phyloP scores from a whole-genome alignment of 2,797 vertebrate genomes.

The Brotogeris chrysoptera region DNA sequence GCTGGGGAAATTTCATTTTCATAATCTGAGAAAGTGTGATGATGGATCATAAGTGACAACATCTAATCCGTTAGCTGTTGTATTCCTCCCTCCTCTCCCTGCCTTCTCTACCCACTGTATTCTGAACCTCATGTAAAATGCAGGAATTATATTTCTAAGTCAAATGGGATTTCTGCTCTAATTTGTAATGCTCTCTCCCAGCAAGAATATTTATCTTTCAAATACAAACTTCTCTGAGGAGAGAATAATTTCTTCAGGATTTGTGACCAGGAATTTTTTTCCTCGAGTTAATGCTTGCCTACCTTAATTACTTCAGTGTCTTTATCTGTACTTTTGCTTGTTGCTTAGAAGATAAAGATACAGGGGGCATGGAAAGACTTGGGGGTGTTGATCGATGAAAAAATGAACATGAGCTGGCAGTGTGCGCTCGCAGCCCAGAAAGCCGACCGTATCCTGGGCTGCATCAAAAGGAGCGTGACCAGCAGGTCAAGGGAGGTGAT shows the following conservation, averaged over 20 bases:
- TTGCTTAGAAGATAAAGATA: neutral
- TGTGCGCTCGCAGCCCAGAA: no score
- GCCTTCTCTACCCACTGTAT: neutral
- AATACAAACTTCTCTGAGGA: neutral
- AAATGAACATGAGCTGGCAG: no score
- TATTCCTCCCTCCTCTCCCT: neutral
- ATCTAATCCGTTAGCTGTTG: neutral
- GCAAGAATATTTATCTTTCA: neutral
- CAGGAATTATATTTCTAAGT: neutral
- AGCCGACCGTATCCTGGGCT: no score
- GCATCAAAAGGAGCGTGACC: no score
- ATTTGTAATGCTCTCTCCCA: neutral
- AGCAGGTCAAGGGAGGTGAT: no score
- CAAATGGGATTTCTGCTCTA: neutral
- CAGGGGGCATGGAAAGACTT: no score
- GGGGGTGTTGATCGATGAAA: no score
- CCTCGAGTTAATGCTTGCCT: neutral
- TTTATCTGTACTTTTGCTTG: neutral
- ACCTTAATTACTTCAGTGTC: neutral
- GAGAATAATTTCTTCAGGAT: neutral
- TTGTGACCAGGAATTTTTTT: neutral
- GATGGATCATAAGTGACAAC: constrained; percentile 45
- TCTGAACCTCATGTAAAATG: constrained; percentile 10
- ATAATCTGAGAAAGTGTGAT: constrained; percentile 50
- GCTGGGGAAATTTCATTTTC: constrained; percentile 55